phyloP scores from a whole-genome alignment of 2,888 invertebrate species.

The Eristalinus aeneus region DNA sequence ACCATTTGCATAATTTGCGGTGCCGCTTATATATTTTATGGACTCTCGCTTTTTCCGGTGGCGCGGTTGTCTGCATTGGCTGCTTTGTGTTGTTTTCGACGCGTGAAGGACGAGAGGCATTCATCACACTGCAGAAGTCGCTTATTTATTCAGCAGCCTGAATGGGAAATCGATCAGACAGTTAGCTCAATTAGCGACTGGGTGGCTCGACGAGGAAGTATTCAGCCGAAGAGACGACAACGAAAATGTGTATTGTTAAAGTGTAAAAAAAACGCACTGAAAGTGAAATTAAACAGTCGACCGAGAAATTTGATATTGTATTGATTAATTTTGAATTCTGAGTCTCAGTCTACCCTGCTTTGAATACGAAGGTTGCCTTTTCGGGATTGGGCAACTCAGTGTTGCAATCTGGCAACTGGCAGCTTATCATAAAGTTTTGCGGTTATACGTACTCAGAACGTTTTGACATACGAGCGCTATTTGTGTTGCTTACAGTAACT shows the following conservation, averaged over 20 bases:
- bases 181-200: neutral
- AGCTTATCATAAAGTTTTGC: no score
- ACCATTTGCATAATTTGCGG: constrained; percentile 57
- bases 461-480: no score
- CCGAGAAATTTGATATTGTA: no score
- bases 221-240: neutral
- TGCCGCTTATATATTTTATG: neutral
- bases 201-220: neutral
- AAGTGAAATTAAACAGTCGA: no score
- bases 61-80: neutral
- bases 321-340: no score
- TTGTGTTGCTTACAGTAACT: no score
- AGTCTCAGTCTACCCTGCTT: no score
- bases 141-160: neutral
- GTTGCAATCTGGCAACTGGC: no score
- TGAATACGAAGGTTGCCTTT: no score
- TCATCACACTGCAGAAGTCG: neutral
- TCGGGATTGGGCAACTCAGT: no score
- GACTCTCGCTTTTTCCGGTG: neutral
- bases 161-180: neutral
- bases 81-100: neutral
- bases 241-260: neutral
- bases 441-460: no score
- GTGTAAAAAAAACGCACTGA: no score
- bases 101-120: neutral